These are phyloP conservation scores for Mastigias papua DNA, from an alignment of 30 jellyfish, hydroid and myxozoan species.

Conservation along the genomic window DNA sequence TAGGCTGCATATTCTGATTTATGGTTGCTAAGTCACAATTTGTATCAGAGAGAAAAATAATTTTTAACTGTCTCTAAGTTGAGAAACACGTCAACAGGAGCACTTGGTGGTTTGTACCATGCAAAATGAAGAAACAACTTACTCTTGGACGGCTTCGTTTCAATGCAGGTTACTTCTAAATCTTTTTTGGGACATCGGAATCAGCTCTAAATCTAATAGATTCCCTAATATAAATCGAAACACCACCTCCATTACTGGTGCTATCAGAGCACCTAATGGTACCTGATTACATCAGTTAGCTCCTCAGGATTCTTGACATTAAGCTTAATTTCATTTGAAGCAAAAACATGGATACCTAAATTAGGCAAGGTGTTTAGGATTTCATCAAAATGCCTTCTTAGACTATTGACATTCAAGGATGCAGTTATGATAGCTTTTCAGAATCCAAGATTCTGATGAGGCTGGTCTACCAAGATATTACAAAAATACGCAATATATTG, in stretches of 20 bases:
- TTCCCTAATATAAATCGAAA: not conserved
- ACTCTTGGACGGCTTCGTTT: not conserved
- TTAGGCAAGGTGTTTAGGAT: too few species aligned
- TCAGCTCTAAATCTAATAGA: not conserved
- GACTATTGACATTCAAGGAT: too few species aligned
- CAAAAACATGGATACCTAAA: not conserved
- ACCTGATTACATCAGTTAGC: not conserved
- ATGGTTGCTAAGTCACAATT: not conserved
- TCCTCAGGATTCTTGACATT: not conserved
- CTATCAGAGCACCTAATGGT: not conserved
- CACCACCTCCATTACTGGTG: not conserved
- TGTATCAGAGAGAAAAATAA: constrained; percentile 3
- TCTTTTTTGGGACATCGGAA: not conserved
- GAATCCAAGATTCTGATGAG: too few species aligned
- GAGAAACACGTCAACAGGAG: not conserved
- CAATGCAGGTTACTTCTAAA: not conserved
- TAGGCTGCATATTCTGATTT: not conserved
- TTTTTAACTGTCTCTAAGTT: not conserved
- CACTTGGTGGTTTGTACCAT: not conserved
- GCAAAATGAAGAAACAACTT: not conserved
- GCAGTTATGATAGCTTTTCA: too few species aligned
- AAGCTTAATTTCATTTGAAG: not conserved
- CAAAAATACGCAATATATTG: too few species aligned
- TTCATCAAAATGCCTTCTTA: too few species aligned
- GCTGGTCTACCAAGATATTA: too few species aligned